Percentiles rank a stretch among this genome's conserved stretches.
Conservation (phyloP, 2,888 invertebrate species). For the Dinocampus coccinellae region DNA sequence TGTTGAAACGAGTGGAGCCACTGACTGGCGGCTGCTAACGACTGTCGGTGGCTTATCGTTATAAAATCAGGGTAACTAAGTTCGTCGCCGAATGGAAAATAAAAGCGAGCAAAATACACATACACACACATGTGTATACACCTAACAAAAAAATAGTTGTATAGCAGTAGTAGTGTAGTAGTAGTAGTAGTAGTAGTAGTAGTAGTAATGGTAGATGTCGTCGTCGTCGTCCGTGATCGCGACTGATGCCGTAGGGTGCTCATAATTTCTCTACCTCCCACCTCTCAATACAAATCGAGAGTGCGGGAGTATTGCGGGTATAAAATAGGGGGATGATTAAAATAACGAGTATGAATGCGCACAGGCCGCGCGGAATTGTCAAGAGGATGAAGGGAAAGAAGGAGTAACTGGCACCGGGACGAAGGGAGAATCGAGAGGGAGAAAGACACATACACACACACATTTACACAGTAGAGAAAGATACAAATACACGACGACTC, state of each 20-base stretch:
- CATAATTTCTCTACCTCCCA: background rate
- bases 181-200: background rate
- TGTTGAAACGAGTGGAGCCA: slow-evolving; percentile 10
- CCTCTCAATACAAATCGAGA: slow-evolving; percentile 17
- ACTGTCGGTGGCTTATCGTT: slow-evolving; percentile 54
- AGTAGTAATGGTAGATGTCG: slow-evolving; percentile 16
- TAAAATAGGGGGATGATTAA: slow-evolving; percentile 66
- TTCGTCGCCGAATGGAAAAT: slow-evolving; percentile 35
- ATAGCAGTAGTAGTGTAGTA: no score
- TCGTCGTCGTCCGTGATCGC: slow-evolving; percentile 43
- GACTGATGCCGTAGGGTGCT: slow-evolving; percentile 49
- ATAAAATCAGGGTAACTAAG: slow-evolving; percentile 54
- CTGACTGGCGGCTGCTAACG: slow-evolving; percentile 57
- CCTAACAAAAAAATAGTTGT: slow-evolving; percentile 12
- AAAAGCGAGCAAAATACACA: slow-evolving; percentile 24
- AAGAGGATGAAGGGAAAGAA: slow-evolving; percentile 45
- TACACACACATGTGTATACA: background rate
- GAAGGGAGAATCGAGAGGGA: slow-evolving; percentile 51
- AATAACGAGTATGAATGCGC: slow-evolving; percentile 62
- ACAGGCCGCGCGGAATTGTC: slow-evolving; percentile 14
- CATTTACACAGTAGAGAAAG: background rate
- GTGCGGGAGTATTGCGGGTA: slow-evolving; percentile 57
- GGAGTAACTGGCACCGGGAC: no score
- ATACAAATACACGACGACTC: background rate
- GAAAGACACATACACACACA: background rate